Base-by-base conservation (phyloP, 2,888 invertebrate species). In the Ephialtes manifestator region DNA sequence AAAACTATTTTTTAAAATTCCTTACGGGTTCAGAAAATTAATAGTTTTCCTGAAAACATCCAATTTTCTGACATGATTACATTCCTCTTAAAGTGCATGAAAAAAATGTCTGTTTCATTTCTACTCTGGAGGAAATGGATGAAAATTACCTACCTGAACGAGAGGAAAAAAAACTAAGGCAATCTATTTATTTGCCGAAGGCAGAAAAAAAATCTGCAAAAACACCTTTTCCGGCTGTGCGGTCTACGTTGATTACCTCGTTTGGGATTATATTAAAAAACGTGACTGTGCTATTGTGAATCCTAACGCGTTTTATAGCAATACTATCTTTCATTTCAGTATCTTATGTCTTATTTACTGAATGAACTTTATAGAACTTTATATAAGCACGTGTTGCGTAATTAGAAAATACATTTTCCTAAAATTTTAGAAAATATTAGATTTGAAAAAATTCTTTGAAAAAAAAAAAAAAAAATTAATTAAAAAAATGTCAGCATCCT, bases 241-340 rank as follows among this genome's bases (percentile, higher is more conserved):
- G 18, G 31, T 18, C n/a, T 10, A 51, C 28, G 15, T 71, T 71
- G 31, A 53, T 71, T 71, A 53, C 71, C 11, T 53, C 18, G 71
- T 13, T 13, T 28, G 11, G 2, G 71, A 24, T 3, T 13, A 35
- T 53, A 55, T 53, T 68, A 71, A 31, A 71, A 71, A 53, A 39
- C 53, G 71, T 39, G 53, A 71, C 51, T 35, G 53, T 55, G 35
- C 20, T 15, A 67, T 67, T 39, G 53, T 28, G 7, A 20, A 55
- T 71, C 53, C 31, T 39, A 18, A 20, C 39, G 53, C 39, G 39
- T 63, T 63, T 63, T 18, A 18, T 8, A 8, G n/a, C 63, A 31
- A 63, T 60, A 15, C 39, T 10, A 0, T 18, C 63, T 31, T n/a
- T 63, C 63, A 18, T 63, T 63, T 35, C 31, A 31, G 13, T n/a